phyloP scores from a whole-genome alignment of 2,797 vertebrate species.

The Sciurus vulgaris region DNA sequence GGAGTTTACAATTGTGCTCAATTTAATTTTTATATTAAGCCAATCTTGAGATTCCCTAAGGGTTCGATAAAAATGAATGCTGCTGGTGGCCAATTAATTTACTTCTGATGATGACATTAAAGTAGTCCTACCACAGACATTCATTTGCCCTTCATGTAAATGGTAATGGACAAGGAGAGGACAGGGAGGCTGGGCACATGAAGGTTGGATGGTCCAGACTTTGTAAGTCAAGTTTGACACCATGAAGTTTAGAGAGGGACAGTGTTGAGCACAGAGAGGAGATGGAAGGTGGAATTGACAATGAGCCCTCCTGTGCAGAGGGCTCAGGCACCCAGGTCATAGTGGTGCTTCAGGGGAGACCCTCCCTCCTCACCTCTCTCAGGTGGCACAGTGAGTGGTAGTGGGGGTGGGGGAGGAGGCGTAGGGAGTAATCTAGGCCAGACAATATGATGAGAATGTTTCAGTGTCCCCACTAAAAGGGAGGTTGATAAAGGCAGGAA shows the following conservation, averaged over 20 bases:
- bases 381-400: neutral
- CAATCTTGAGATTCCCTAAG: slow-evolving; percentile 10
- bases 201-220: neutral
- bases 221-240: neutral
- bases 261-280: neutral
- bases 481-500: neutral
- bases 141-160: neutral
- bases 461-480: neutral
- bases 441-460: neutral
- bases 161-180: neutral
- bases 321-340: accelerated
- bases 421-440: neutral
- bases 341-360: no score
- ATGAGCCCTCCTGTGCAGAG: neutral
- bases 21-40: slow-evolving; percentile 26
- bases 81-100: neutral
- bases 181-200: neutral
- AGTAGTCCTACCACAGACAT: neutral
- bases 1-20: neutral
- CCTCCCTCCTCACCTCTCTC: neutral
- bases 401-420: neutral
- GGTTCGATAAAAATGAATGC: neutral
- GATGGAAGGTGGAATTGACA: neutral
- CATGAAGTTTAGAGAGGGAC: neutral
- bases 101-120: neutral